Evolutionary conservation across 2,888 invertebrate genomes (phyloP).

Genomic region (Polymixis flavicincta): DNA sequence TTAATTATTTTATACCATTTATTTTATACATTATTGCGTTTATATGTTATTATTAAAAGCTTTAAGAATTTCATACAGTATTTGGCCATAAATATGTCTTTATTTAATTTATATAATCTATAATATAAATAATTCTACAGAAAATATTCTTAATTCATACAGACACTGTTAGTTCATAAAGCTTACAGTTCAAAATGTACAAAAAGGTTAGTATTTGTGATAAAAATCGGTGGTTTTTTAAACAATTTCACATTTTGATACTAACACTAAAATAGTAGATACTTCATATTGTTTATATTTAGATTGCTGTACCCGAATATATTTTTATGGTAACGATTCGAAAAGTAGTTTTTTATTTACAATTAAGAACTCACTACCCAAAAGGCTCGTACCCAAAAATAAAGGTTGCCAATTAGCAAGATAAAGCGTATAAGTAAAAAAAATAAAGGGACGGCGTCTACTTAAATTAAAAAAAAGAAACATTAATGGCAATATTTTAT

Average conservation of each 20-base stretch:
- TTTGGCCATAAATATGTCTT: conserved; percentile 9
- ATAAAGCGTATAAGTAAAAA: conserved; percentile 19
- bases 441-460: conserved; percentile 43
- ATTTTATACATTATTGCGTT: conserved; percentile 11
- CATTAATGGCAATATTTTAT: conserved; percentile 54
- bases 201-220: conserved; percentile 46
- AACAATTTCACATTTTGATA: conserved; percentile 25
- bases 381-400: conserved; percentile 32
- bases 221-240: conserved; percentile 59
- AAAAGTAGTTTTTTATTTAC: conserved; percentile 29
- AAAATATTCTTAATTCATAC: conserved; percentile 26
- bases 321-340: background rate
- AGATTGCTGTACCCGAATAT: conserved; percentile 25
- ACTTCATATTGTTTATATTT: conserved; percentile 2
- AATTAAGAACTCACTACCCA: conserved; percentile 24
- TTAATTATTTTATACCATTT: conserved; percentile 8
- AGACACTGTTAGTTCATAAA: conserved; percentile 32
- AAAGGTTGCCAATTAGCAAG: conserved; percentile 20
- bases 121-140: conserved; percentile 23
- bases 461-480: conserved; percentile 16
- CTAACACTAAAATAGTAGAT: conserved; percentile 24
- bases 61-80: conserved; percentile 15
- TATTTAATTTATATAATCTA: conserved; percentile 6
- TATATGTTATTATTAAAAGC: conserved; percentile 31
- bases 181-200: conserved; percentile 30